Evolutionary conservation across 2,797 vertebrate genomes (phyloP).

Genomic region (Chiloscyllium punctatum): DNA sequence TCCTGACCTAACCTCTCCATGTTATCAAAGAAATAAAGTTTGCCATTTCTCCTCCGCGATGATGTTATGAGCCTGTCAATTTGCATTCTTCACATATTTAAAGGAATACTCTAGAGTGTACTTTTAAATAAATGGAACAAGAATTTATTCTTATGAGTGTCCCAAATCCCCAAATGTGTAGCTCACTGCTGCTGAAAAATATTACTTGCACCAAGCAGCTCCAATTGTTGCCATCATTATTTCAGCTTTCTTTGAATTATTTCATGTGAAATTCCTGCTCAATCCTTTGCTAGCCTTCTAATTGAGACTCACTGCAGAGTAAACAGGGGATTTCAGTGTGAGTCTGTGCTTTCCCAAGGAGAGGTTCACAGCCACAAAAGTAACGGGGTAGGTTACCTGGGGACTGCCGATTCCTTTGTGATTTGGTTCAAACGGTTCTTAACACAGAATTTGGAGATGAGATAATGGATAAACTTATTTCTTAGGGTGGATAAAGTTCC

Average conservation of each 20-base stretch:
- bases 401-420: background rate
- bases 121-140: background rate
- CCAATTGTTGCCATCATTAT: background rate
- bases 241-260: conserved; percentile 9
- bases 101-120: conserved; percentile 1
- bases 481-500: background rate
- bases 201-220: background rate
- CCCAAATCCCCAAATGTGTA: background rate
- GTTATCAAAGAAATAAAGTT: background rate
- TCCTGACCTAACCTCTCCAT: background rate
- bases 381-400: background rate
- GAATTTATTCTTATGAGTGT: background rate
- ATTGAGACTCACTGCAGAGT: background rate
- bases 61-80: background rate
- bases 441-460: background rate
- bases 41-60: background rate
- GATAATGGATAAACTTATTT: background rate
- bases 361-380: background rate
- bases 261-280: background rate
- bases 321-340: background rate
- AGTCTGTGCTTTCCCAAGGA: background rate
- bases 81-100: background rate
- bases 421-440: background rate
- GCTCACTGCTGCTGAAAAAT: background rate
- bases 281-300: background rate